Conservation (phyloP, 1,140 invertebrate species). For the Aphelenchoides besseyi region DNA sequence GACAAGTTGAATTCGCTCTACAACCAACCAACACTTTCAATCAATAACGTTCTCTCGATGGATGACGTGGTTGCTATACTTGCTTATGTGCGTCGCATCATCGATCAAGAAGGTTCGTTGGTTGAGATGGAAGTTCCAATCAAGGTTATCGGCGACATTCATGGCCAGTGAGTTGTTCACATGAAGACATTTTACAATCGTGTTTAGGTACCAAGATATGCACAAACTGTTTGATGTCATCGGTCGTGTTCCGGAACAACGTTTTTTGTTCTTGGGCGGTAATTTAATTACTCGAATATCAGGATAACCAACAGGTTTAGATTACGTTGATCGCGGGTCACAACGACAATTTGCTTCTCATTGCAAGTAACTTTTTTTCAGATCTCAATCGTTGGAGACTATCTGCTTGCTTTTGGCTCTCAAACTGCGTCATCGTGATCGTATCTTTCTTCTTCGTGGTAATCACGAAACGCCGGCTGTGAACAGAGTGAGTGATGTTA, state of each 20-base stretch:
- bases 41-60: conserved; percentile 11
- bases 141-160: conserved; percentile 32
- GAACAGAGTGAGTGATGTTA: conserved; percentile 63
- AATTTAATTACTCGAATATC: not conserved
- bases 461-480: conserved; percentile 71
- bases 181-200: not conserved
- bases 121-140: conserved; percentile 33
- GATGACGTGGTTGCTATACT: conserved; percentile 29
- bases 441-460: conserved; percentile 70
- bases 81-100: conserved; percentile 22
- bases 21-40: conserved; percentile 12
- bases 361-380: conserved; percentile 69
- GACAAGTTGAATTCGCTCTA: conserved; percentile 19
- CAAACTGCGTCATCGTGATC: conserved; percentile 68
- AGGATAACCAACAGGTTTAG: not conserved
- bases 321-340: conserved; percentile 42
- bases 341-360: conserved; percentile 63
- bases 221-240: conserved; percentile 33
- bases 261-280: conserved; percentile 22
- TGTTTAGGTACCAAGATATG: conserved; percentile 21
- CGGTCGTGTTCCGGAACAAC: conserved; percentile 27
- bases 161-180: conserved; percentile 22
- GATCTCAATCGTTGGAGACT: conserved; percentile 64
- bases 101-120: conserved; percentile 27
- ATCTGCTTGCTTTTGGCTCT: conserved; percentile 69